Conservation (phyloP, 2,888 invertebrate species). For the Sipunculus nudus region DNA sequence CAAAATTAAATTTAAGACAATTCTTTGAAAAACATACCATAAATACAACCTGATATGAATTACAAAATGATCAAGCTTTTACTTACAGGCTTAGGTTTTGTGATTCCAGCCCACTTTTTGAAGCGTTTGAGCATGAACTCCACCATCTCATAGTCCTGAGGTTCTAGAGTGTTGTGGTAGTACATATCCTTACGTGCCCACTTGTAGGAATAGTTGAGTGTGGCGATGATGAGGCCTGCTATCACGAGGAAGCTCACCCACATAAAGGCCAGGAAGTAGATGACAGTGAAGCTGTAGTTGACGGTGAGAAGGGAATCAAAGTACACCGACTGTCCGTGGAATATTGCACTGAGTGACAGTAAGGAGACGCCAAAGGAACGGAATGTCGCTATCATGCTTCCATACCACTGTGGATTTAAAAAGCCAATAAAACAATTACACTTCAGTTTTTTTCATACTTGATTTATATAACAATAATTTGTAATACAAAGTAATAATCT, state of each 20-base stretch:
- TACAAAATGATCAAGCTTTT: too few species aligned
- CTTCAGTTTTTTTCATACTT: too few species aligned
- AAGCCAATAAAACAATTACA: conserved; percentile 6
- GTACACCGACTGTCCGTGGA: conserved; percentile 49
- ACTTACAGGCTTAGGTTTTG: conserved; percentile 58
- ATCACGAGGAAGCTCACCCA: conserved; percentile 62
- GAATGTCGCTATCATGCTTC: conserved; percentile 49
- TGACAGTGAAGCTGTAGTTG: conserved; percentile 51
- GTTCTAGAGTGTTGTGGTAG: conserved; percentile 62
- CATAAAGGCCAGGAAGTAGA: conserved; percentile 65
- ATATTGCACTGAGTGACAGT: conserved; percentile 60
- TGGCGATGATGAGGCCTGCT: conserved; percentile 63
- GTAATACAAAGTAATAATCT: too few species aligned
- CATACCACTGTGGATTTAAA: conserved; percentile 58
- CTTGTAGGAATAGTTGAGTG: conserved; percentile 63
- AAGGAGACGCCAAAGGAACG: conserved; percentile 60
- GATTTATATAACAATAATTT: too few species aligned
- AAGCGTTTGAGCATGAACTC: conserved; percentile 64
- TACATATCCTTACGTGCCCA: conserved; percentile 54
- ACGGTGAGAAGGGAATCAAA: conserved; percentile 52
- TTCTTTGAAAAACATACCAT: neutral
- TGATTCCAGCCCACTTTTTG: conserved; percentile 53
- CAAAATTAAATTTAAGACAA: neutral
- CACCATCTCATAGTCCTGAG: conserved; percentile 67
- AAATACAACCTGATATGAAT: too few species aligned